Base-by-base conservation (phyloP, 1,140 invertebrate species). In the Elysia chlorotica region DNA sequence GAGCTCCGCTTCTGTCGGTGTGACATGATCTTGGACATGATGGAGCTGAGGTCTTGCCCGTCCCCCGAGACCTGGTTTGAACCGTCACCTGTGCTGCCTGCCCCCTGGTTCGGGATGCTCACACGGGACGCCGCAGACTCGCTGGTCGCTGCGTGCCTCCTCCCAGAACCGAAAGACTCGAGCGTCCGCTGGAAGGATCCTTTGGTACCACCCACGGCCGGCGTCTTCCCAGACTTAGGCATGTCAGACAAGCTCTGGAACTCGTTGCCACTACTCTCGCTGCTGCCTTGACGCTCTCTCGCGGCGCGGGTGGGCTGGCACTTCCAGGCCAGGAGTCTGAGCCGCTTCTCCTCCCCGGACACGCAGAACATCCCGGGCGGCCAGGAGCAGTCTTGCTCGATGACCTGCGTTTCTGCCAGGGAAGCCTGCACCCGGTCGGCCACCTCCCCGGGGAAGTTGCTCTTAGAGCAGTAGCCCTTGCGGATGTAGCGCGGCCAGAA, bases 401-500 rank as follows among this genome's bases (percentile, higher is more conserved):
- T 28, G 74, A 31, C 2, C 78, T 76, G 89, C 90, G 62, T 81
- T 85, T 89, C 89, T 0, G 88, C 81, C 0, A 89, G 89, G 54
- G 90, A 84, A 14, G 89, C 89, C 68, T 90, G 91, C 21, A 89
- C 88, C 2, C 38, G 61, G 0, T 23, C 61, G 28, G 82, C 76
- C 2, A 84, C 81, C 36, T 74, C 66, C 37, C 83, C 76, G 75
- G n/a, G n/a, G n/a, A n/a, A n/a, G n/a, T n/a, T n/a, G n/a, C n/a
- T n/a, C n/a, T n/a, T n/a, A n/a, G n/a, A n/a, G n/a, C 89, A 90
- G 35, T 81, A 79, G 0, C 90, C 90, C 70, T 89, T 86, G 54
- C 87, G 85, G 36, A 91, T 82, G 88, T 89, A 91, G 28, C 90
- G 79, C 1, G 90, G 90, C 90, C 90, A 91, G 81, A 90, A 91